Conservation (phyloP, 2,113 vertebrate genomes). For the Setophaga petechia region DNA sequence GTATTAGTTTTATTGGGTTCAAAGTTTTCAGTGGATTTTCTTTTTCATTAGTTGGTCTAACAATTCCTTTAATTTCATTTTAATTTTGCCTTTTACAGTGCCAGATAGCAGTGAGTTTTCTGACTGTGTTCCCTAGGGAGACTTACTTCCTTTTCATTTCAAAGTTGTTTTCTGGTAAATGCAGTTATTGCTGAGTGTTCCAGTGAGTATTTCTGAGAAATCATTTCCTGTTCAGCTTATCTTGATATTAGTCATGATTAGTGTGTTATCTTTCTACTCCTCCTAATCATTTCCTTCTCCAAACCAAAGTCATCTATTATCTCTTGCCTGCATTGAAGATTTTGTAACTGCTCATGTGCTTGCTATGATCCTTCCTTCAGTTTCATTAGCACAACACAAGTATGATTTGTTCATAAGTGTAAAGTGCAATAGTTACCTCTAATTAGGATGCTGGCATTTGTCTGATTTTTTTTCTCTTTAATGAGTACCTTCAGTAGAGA, state of each 20-base stretch:
- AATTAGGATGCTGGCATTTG: background rate
- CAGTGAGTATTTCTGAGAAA: background rate
- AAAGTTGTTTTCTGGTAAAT: background rate
- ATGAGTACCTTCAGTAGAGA: background rate
- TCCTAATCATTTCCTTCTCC: constrained; percentile 9
- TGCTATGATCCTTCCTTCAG: background rate
- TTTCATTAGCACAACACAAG: background rate
- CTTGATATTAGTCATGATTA: constrained; percentile 32
- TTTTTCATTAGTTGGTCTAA: background rate
- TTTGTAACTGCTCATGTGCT: background rate
- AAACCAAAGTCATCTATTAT: background rate
- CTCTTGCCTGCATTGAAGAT: background rate
- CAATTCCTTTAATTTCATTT: background rate
- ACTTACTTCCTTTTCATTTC: background rate
- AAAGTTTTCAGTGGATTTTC: background rate
- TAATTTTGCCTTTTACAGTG: background rate
- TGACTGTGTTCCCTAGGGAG: background rate
- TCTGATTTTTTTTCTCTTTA: background rate
- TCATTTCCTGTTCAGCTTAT: constrained; percentile 22
- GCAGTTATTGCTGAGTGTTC: background rate
- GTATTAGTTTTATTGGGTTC: background rate
- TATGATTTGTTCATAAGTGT: background rate
- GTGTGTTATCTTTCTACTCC: background rate
- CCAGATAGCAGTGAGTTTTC: background rate
- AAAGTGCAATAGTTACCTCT: background rate